Conservation (phyloP, 2,797 vertebrate genomes). For the Esox masquinongy region DNA sequence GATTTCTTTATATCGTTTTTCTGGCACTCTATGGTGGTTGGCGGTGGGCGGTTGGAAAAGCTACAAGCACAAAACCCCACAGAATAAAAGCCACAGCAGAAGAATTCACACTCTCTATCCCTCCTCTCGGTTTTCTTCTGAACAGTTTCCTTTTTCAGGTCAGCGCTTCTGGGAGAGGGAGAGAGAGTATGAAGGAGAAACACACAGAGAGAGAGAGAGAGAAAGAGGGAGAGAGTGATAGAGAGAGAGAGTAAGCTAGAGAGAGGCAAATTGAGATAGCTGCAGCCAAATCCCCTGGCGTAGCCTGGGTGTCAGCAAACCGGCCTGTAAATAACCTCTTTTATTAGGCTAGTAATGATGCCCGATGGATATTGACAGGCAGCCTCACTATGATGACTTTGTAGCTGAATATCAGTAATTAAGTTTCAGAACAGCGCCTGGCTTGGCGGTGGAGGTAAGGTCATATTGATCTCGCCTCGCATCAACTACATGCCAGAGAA, state of each 20-base stretch:
- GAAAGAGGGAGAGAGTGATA: slow-evolving; percentile 39
- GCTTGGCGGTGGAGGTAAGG: slow-evolving; percentile 75
- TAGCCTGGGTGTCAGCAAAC: slow-evolving; percentile 71
- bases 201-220: slow-evolving; percentile 20
- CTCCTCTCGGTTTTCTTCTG: slow-evolving; percentile 66
- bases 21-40: slow-evolving; percentile 5
- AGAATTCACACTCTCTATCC: slow-evolving; percentile 64
- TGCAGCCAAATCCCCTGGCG: slow-evolving; percentile 66
- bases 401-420: slow-evolving; percentile 83
- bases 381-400: slow-evolving; percentile 81
- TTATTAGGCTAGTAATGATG: slow-evolving; percentile 82
- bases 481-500: slow-evolving; percentile 72
- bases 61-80: slow-evolving; percentile 54
- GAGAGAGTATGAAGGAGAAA: background rate
- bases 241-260: background rate
- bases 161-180: slow-evolving; percentile 70
- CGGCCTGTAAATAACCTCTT: slow-evolving; percentile 77
- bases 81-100: slow-evolving; percentile 57
- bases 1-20: slow-evolving; percentile 37
- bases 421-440: slow-evolving; percentile 76
- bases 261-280: slow-evolving; percentile 72
- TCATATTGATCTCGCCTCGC: slow-evolving; percentile 77
- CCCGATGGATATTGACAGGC: slow-evolving; percentile 81
- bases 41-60: slow-evolving; percentile 33
- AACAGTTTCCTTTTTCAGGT: slow-evolving; percentile 77